These are phyloP conservation scores for Pseudocheirus occidentalis DNA, from an alignment of 2,797 vertebrate species.

Conservation along the genomic window DNA sequence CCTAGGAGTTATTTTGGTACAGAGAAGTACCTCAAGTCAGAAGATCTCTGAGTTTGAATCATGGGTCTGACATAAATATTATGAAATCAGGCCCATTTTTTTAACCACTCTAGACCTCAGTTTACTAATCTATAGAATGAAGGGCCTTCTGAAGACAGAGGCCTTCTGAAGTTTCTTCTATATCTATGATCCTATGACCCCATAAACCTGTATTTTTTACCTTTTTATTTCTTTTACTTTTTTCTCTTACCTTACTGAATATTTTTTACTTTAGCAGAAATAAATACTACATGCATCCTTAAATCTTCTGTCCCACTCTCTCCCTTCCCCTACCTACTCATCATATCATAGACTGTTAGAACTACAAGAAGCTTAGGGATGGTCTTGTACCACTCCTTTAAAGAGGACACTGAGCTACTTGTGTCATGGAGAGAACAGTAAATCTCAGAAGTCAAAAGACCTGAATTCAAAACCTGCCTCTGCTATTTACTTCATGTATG, in stretches of 20 bases:
- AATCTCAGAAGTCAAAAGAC: too few relatives aligned
- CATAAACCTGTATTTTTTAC: constrained; percentile 41
- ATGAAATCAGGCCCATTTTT: not conserved
- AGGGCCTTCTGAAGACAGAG: not conserved
- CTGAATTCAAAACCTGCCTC: not conserved
- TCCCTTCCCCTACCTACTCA: constrained; percentile 21
- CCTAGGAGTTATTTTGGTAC: not conserved
- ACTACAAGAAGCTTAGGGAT: not conserved
- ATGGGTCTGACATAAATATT: not conserved
- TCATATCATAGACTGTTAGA: not conserved
- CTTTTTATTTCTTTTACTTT: not conserved
- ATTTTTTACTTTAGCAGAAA: not conserved
- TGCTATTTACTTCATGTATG: not conserved
- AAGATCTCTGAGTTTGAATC: not conserved
- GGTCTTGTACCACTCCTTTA: not conserved
- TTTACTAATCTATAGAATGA: not conserved
- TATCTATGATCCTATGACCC: not conserved
- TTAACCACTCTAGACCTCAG: not conserved
- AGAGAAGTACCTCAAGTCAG: not conserved
- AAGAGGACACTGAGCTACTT: not conserved
- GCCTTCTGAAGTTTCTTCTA: not conserved
- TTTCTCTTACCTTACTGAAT: not conserved
- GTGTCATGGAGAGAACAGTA: not conserved
- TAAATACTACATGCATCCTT: not conserved
- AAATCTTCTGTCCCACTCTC: not conserved